These are phyloP conservation scores for Phoenicopterus ruber DNA, from an alignment of 2,113 vertebrate genomes.

Conservation along the genomic window DNA sequence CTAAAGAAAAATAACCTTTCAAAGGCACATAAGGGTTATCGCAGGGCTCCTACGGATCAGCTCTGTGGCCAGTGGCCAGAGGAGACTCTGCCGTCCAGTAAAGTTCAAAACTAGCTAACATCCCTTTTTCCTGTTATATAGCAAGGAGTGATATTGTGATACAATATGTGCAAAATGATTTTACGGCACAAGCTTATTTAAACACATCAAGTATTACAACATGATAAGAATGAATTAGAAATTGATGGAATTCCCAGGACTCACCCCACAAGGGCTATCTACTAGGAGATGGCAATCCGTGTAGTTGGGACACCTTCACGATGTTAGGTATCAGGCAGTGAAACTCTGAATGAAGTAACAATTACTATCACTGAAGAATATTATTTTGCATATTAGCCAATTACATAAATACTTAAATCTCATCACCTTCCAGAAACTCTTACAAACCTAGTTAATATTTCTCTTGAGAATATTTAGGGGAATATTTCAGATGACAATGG, in stretches of 20 bases:
- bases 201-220: background rate
- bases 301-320: fast-evolving
- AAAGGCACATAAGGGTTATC: background rate
- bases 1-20: background rate
- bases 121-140: background rate
- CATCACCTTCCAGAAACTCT: background rate
- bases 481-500: background rate
- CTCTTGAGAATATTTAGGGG: background rate
- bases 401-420: background rate
- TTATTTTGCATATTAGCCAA: background rate
- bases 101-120: background rate
- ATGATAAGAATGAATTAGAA: background rate
- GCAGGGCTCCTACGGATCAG: background rate
- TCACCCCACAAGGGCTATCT: background rate
- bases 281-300: background rate
- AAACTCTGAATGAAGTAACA: background rate
- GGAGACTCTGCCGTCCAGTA: background rate
- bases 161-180: background rate
- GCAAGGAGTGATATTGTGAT: background rate
- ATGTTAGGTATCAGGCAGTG: background rate
- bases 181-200: background rate
- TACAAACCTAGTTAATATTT: background rate
- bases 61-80: background rate
- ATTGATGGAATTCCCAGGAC: background rate
- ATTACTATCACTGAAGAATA: background rate